Conservation (phyloP, 2,888 invertebrate species). For the Falcaria lacertinaria region DNA sequence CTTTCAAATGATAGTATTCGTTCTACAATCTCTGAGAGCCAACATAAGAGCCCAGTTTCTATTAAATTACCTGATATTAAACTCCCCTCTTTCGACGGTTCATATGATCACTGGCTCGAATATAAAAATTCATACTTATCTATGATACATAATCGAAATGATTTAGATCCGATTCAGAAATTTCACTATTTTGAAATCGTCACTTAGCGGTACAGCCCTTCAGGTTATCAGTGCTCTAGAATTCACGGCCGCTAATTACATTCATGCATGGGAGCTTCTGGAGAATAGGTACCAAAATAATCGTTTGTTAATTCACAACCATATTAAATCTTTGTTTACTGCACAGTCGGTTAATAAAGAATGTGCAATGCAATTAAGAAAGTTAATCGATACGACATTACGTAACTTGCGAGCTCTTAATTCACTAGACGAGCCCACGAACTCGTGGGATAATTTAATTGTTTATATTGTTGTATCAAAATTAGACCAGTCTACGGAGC, state of each 20-base stretch:
- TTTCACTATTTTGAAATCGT: conserved; percentile 15
- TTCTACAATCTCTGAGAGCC: too few species aligned
- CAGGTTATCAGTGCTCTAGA: conserved; percentile 13
- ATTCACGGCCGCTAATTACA: conserved; percentile 11
- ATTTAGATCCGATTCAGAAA: conserved; percentile 13
- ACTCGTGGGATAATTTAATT: conserved; percentile 9
- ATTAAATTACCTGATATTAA: conserved; percentile 12
- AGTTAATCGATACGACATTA: conserved; percentile 7
- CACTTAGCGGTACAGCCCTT: conserved; percentile 9
- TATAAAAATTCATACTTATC: conserved; percentile 13
- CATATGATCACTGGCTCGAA: conserved; percentile 18
- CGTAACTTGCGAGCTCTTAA: conserved; percentile 9
- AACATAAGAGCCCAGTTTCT: too few species aligned
- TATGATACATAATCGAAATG: conserved; percentile 10
- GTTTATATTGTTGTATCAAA: conserved; percentile 9
- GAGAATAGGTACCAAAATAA: not conserved
- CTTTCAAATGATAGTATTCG: too few species aligned
- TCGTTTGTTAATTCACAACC: too few species aligned
- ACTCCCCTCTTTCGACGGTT: conserved; percentile 16
- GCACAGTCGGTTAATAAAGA: not conserved
- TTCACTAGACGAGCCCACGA: conserved; percentile 8
- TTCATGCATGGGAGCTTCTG: conserved; percentile 12
- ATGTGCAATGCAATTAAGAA: not conserved
- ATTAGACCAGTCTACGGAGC: conserved; percentile 6
- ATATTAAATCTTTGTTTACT: not conserved